These are phyloP conservation scores for Oryzias curvinotus DNA, from an alignment of 2,113 vertebrate species.

Conservation along the genomic window DNA sequence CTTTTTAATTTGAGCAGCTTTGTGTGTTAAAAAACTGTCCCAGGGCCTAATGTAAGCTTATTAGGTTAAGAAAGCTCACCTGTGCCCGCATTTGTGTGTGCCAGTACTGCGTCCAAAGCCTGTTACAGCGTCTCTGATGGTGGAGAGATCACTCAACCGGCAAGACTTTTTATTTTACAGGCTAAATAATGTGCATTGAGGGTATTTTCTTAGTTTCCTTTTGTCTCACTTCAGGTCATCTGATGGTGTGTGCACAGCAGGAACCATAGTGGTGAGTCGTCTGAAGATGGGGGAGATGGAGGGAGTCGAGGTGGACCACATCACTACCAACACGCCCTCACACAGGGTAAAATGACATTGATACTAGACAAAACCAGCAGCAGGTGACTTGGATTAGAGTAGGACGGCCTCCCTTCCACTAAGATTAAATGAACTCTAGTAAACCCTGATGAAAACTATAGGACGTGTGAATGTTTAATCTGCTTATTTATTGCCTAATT, in stretches of 20 bases:
- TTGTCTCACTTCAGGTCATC: slow-evolving; percentile 78
- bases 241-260: slow-evolving; percentile 90
- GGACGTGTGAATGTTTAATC: slow-evolving; percentile 1
- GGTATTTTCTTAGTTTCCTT: background rate
- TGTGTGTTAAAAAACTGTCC: slow-evolving; percentile 41
- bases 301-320: slow-evolving; percentile 85
- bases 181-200: slow-evolving; percentile 10
- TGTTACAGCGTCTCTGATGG: slow-evolving; percentile 1
- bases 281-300: slow-evolving; percentile 95
- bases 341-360: slow-evolving; percentile 56
- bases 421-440: slow-evolving; percentile 56
- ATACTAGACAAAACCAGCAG: slow-evolving; percentile 19
- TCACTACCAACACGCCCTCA: slow-evolving; percentile 76
- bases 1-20: slow-evolving; percentile 31
- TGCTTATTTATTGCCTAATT: slow-evolving; percentile 2
- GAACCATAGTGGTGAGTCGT: slow-evolving; percentile 89
- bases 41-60: slow-evolving; percentile 33
- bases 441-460: slow-evolving; percentile 40
- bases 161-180: slow-evolving; percentile 21
- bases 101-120: slow-evolving; percentile 9
- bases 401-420: slow-evolving; percentile 66
- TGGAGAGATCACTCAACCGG: slow-evolving; percentile 16
- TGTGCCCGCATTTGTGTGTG: no score
- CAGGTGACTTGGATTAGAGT: slow-evolving; percentile 61
- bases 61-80: slow-evolving; percentile 20